phyloP scores from a whole-genome alignment of 2,797 vertebrate species.

The Sebastes matsubarae region DNA sequence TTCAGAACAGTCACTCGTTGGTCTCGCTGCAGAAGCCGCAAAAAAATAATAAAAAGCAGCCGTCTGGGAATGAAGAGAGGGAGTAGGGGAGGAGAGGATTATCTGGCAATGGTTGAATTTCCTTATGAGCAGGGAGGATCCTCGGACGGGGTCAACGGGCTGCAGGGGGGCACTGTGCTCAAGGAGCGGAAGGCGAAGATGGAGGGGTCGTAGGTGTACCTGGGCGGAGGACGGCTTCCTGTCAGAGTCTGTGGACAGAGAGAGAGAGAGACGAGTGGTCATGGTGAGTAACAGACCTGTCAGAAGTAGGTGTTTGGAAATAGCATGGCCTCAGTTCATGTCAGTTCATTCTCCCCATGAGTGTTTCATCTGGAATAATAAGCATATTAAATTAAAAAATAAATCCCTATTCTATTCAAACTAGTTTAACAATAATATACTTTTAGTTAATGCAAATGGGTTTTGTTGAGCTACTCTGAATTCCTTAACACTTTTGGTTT shows the following conservation, averaged over 20 bases:
- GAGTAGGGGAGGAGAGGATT: neutral
- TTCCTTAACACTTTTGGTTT: too few species aligned
- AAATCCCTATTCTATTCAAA: too few species aligned
- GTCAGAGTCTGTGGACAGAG: constrained; percentile 82
- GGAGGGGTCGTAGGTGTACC: constrained; percentile 90
- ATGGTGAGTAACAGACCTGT: too few species aligned
- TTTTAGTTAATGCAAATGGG: too few species aligned
- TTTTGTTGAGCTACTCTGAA: too few species aligned
- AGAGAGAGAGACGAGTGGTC: neutral
- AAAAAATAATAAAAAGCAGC: constrained; percentile 26
- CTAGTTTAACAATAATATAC: too few species aligned
- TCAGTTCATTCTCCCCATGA: too few species aligned
- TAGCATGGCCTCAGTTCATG: too few species aligned
- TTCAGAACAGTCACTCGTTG: constrained; percentile 47
- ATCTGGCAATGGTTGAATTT: constrained; percentile 7
- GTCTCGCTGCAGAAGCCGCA: constrained; percentile 48
- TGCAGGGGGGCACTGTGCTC: constrained; percentile 88
- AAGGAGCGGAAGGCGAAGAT: constrained; percentile 91
- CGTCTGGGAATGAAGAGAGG: constrained; percentile 23
- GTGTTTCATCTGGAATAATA: too few species aligned
- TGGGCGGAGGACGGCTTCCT: constrained; percentile 80
- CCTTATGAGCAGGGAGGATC: constrained; percentile 85
- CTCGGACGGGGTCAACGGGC: constrained; percentile 86
- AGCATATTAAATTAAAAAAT: too few species aligned
- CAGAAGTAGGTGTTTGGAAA: too few species aligned